Evolutionary conservation across 2,888 invertebrate species (phyloP).

Genomic region (Drosophila nr. medialis): DNA sequence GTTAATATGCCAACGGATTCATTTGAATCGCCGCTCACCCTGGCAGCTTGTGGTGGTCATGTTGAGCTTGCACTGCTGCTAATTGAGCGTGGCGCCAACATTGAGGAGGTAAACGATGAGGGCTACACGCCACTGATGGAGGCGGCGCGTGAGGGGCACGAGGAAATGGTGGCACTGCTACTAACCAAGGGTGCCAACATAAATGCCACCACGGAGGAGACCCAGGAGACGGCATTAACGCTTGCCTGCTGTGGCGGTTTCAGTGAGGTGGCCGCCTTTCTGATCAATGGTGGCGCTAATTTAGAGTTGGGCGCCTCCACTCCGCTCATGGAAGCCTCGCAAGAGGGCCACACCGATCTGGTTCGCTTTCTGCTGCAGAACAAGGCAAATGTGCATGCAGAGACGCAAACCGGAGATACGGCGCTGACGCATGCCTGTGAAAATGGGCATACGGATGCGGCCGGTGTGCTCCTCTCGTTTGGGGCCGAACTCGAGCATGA

Average conservation of each 20-base stretch:
- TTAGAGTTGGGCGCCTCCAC: constrained; percentile 97
- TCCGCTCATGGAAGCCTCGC: constrained; percentile 99
- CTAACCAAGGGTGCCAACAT: constrained; percentile 97
- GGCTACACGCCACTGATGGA: constrained; percentile 99
- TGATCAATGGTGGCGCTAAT: constrained; percentile 97
- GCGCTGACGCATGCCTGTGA: constrained; percentile 99
- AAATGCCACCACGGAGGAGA: constrained; percentile 99
- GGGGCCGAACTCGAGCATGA: constrained; percentile 97
- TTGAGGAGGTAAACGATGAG: constrained; percentile 99
- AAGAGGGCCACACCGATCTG: constrained; percentile 98
- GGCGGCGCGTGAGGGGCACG: constrained; percentile 98
- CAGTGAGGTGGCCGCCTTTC: constrained; percentile 96
- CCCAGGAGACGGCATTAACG: constrained; percentile 97
- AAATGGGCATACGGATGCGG: constrained; percentile 99
- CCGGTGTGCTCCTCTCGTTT: constrained; percentile 94
- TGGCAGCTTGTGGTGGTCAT: constrained; percentile 99
- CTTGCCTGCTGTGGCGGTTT: constrained; percentile 98
- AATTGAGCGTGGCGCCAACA: constrained; percentile 98
- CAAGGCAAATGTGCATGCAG: constrained; percentile 95
- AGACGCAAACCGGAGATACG: constrained; percentile 97
- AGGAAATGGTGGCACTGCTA: constrained; percentile 98
- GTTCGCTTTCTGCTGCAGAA: constrained; percentile 93
- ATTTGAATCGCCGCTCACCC: constrained; percentile 98
- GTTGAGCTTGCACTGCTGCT: constrained; percentile 98
- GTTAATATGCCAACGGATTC: constrained; percentile 99